Evolutionary conservation across 2,888 invertebrate genomes (phyloP).

Genomic region (Gonocerus acuteangulatus): DNA sequence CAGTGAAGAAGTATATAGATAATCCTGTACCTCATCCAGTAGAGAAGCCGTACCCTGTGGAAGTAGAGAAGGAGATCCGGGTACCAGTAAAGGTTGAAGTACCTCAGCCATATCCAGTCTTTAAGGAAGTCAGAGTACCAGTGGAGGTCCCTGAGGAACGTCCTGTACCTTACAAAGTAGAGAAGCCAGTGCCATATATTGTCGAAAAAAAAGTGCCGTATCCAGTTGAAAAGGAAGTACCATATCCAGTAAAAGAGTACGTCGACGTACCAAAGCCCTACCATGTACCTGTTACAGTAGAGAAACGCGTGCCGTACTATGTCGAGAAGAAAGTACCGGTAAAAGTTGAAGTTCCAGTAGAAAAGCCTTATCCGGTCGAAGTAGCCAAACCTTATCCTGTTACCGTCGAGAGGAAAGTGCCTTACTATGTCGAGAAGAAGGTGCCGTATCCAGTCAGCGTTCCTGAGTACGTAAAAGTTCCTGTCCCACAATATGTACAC

Average conservation of each 20-base stretch:
- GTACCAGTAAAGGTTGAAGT: constrained; percentile 38
- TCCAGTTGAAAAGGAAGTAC: constrained; percentile 31
- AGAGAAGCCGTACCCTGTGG: constrained; percentile 39
- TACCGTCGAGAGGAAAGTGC: constrained; percentile 13
- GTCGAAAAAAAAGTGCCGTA: constrained; percentile 36
- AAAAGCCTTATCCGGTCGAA: constrained; percentile 35
- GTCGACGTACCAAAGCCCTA: constrained; percentile 33
- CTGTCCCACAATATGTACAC: not conserved
- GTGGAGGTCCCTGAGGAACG: constrained; percentile 37
- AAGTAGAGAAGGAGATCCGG: constrained; percentile 38
- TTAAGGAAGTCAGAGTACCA: constrained; percentile 37
- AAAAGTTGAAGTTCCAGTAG: constrained; percentile 33
- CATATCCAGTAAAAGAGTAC: constrained; percentile 35
- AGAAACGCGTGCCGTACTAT: constrained; percentile 32
- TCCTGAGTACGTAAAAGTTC: constrained; percentile 13
- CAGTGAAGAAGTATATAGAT: constrained; percentile 38
- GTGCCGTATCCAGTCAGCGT: constrained; percentile 12
- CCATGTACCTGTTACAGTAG: constrained; percentile 35
- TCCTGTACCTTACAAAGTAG: constrained; percentile 37
- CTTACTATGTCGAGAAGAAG: constrained; percentile 12
- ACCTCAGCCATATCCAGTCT: constrained; percentile 39
- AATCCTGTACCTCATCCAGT: constrained; percentile 38
- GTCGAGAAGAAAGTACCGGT: constrained; percentile 29
- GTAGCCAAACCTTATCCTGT: constrained; percentile 35
- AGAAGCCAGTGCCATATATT: constrained; percentile 37